phyloP scores from a whole-genome alignment of 2,113 vertebrate genomes.

The Cyanoderma ruficeps region DNA sequence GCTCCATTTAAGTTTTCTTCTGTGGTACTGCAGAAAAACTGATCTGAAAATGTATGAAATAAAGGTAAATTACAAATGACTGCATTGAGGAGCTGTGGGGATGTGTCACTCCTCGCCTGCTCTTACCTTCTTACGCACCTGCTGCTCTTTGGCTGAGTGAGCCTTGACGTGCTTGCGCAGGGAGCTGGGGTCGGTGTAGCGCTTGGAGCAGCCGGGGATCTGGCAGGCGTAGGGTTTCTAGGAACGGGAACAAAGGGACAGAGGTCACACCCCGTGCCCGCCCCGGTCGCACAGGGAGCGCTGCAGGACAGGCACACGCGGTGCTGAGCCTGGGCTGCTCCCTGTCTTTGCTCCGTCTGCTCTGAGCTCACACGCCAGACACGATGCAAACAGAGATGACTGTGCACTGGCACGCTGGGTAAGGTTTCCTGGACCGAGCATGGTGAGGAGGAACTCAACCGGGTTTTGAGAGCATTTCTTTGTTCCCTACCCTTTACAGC shows the following conservation, averaged over 20 bases:
- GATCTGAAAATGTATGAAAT: background rate
- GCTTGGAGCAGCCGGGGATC: slow-evolving; percentile 96
- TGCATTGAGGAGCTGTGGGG: background rate
- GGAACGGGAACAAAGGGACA: background rate
- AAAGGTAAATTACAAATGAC: background rate
- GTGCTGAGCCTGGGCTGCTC: background rate
- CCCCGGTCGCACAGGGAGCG: background rate
- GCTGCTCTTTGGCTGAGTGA: slow-evolving; percentile 95
- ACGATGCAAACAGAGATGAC: background rate
- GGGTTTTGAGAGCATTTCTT: background rate
- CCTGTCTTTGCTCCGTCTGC: background rate
- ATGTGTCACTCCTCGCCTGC: background rate
- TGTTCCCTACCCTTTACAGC: background rate
- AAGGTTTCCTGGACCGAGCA: background rate
- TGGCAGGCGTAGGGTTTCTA: slow-evolving; percentile 98
- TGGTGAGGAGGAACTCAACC: background rate
- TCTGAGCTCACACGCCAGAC: background rate
- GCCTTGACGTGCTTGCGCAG: slow-evolving; percentile 98
- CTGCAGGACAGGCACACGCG: background rate
- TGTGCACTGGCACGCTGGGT: background rate
- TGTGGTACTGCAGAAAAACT: background rate
- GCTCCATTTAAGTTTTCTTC: background rate
- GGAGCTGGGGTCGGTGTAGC: slow-evolving; percentile 98
- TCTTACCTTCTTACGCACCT: slow-evolving; percentile 96
- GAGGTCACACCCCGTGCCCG: background rate